Percentiles rank a stretch among this genome's conserved stretches.
phyloP scores from a whole-genome alignment of 2,797 vertebrate species.

The Sus cebifrons region DNA sequence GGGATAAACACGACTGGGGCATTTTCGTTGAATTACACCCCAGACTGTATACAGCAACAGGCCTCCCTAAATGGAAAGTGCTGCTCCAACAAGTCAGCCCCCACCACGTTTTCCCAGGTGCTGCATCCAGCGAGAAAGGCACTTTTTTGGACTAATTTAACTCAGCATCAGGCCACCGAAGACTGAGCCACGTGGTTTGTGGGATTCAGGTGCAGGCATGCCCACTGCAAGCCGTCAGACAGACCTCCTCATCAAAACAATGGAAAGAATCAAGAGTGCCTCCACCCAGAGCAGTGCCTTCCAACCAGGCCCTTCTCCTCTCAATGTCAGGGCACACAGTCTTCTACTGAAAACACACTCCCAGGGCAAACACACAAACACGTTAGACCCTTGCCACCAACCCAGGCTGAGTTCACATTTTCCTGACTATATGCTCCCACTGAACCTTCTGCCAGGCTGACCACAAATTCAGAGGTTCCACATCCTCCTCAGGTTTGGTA shows the following conservation, averaged over 20 bases:
- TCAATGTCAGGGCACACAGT: neutral
- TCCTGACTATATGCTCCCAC: neutral
- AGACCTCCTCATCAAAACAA: neutral
- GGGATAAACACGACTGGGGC: neutral
- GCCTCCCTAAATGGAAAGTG: neutral
- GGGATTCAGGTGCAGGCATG: neutral
- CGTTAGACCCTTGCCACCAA: fast-evolving
- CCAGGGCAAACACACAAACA: neutral
- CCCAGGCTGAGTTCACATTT: neutral
- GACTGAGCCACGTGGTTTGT: fast-evolving
- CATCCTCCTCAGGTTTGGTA: neutral
- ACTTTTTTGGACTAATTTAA: neutral
- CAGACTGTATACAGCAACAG: neutral
- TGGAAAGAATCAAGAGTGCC: neutral
- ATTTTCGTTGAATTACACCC: neutral
- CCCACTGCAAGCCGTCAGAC: fast-evolving
- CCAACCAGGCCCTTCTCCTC: neutral
- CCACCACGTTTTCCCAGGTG: neutral
- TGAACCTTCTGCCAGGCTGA: neutral
- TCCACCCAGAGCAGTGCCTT: fast-evolving
- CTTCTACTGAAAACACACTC: fast-evolving
- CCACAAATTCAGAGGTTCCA: no score
- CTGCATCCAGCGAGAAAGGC: neutral
- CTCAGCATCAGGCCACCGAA: neutral
- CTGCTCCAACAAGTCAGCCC: neutral